Base-by-base conservation (phyloP, 2,113 vertebrate genomes). In the Chlamydotis undulata region DNA sequence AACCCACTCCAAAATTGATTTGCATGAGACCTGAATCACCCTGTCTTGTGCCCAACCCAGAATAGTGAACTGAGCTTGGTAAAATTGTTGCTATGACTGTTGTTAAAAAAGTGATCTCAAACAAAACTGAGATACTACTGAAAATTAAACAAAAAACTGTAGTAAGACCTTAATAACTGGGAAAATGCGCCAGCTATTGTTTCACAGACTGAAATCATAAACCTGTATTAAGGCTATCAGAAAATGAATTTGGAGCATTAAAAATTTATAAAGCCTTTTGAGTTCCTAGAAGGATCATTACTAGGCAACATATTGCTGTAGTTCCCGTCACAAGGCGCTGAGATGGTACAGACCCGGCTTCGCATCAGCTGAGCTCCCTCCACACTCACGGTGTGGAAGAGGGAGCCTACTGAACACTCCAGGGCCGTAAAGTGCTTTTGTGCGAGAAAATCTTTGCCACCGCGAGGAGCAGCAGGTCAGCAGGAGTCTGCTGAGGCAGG, bases 281-380 rank as follows among this genome's bases (percentile, higher is more conserved):
- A 90, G 73, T 89, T 91, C 65, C 92, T 80, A 70, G 89, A 70
- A 96, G 91, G 69, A 94, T 76, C 68, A 90, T 97, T 95, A 96
- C 78, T 88, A 94, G 80, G 94, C 83, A 90, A 94, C 86, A 10
- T 86, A 84, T 29, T 82, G 59, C 85, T 57, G 61, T 57, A 74
- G 77, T 93, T 95, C 93, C 86, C 10, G 0, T 94, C 95, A 94
- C 31, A 89, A 87, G 80, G 43, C 12, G 1, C 76, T 53, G 83
- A 93, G 90, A 71, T 0, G 0, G 56, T 81, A 59, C 50, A 70
- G 75, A 56, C 23, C 31, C 2, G 0, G 55, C 59, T 56, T 25
- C 15, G 0, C 7, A 19, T 8, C 59, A 69, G 50, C 52, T 4
- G 10, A 35, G 82, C 18, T 96, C 74, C 41, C n/a, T 87, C 55